These are phyloP conservation scores for Orchesellides sinensis DNA, from an alignment of 2,888 invertebrate species.

Conservation along the genomic window DNA sequence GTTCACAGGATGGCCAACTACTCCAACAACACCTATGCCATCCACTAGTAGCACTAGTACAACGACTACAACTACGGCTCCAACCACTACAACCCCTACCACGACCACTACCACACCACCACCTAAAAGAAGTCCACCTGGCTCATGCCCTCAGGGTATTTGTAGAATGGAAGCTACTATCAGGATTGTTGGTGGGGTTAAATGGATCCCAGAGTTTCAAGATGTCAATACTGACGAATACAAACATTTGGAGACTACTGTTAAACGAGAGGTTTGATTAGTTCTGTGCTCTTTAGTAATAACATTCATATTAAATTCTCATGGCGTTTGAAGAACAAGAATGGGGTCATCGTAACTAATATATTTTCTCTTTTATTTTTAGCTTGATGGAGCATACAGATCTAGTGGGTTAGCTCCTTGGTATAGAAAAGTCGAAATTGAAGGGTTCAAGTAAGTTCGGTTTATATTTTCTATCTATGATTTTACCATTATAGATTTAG, in stretches of 20 bases:
- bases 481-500: no score
- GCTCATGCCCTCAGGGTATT: slow-evolving; percentile 65
- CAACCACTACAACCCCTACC: slow-evolving; percentile 80
- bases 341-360: no score
- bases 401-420: slow-evolving; percentile 86
- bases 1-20: slow-evolving; percentile 93
- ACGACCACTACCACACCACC: slow-evolving; percentile 86
- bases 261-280: slow-evolving; percentile 70
- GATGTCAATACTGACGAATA: slow-evolving; percentile 92
- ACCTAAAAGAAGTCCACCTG: slow-evolving; percentile 78
- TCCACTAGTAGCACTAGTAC: slow-evolving; percentile 82
- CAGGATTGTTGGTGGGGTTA: slow-evolving; percentile 87
- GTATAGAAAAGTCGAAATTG: slow-evolving; percentile 91
- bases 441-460: slow-evolving; percentile 85
- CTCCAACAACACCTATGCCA: slow-evolving; percentile 82
- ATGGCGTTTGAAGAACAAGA: neutral
- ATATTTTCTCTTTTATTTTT: slow-evolving; percentile 71
- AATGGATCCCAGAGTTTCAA: slow-evolving; percentile 90
- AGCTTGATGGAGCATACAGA: slow-evolving; percentile 90
- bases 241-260: slow-evolving; percentile 82
- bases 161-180: slow-evolving; percentile 93
- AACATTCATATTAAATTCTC: neutral
- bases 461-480: no score
- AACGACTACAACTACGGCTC: slow-evolving; percentile 78
- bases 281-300: neutral